phyloP scores from a whole-genome alignment of 2,888 invertebrate genomes.

The Steinernema carpocapsae region DNA sequence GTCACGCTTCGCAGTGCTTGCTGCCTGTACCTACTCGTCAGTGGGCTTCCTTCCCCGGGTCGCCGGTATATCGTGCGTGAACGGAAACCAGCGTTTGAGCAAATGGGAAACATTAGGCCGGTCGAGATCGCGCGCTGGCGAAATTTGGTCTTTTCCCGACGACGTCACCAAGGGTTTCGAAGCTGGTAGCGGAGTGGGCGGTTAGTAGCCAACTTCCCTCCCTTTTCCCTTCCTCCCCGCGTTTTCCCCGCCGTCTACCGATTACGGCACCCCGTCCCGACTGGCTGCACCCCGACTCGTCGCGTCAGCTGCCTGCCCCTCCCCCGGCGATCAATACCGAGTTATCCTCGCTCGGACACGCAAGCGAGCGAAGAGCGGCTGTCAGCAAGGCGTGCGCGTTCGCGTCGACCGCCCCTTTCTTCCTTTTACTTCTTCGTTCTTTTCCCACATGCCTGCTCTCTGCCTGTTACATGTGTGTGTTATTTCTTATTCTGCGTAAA shows the following conservation, averaged over 20 bases:
- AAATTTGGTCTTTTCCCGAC: slow-evolving; percentile 20
- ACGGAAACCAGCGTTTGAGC: neutral
- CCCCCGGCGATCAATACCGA: slow-evolving; percentile 35
- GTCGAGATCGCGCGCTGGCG: neutral
- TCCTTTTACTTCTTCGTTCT: slow-evolving; percentile 35
- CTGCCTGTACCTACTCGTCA: neutral
- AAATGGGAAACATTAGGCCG: neutral
- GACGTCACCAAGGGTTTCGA: slow-evolving; percentile 16
- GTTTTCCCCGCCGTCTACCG: slow-evolving; percentile 27
- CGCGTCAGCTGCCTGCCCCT: slow-evolving; percentile 34
- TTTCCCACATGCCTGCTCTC: slow-evolving; percentile 35
- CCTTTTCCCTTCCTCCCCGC: slow-evolving; percentile 5
- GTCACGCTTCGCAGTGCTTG: neutral
- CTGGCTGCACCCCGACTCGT: slow-evolving; percentile 31
- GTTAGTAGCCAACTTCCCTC: slow-evolving; percentile 32
- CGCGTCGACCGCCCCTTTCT: slow-evolving; percentile 29
- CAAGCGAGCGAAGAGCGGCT: slow-evolving; percentile 35
- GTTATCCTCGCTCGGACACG: slow-evolving; percentile 35
- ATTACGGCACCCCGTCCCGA: slow-evolving; percentile 33
- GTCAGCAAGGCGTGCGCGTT: slow-evolving; percentile 34
- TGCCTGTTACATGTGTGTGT: slow-evolving; percentile 31
- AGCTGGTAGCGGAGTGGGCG: slow-evolving; percentile 23
- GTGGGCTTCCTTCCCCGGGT: neutral
- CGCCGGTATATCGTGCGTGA: neutral
- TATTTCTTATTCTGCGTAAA: slow-evolving; percentile 31